A percentile compares a stretch with the other conserved stretches of the same genome.
Conservation (phyloP, 2,797 vertebrate genomes). For the Catamblyrhynchus diadema region DNA sequence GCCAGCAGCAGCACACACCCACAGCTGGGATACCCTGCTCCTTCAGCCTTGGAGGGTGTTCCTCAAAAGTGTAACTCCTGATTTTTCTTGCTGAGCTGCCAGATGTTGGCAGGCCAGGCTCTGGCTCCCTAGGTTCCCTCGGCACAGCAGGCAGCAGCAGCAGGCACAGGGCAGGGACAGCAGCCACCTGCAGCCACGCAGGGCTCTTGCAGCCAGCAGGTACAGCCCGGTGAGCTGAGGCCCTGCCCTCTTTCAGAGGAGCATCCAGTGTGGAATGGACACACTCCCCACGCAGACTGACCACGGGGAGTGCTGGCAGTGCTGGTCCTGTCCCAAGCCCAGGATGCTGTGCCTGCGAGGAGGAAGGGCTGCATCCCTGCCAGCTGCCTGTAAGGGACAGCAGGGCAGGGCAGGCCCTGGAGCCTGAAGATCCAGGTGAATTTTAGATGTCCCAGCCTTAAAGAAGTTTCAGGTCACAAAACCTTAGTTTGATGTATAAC, state of each 20-base stretch:
- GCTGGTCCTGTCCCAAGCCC: accelerated
- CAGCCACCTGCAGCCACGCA: too few relatives aligned
- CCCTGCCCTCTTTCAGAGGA: not conserved
- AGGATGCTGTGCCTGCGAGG: accelerated
- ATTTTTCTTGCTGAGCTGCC: not conserved
- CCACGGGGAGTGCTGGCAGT: not conserved
- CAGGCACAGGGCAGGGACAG: accelerated
- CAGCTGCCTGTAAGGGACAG: not conserved
- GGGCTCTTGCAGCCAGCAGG: not conserved
- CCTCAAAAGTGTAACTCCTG: not conserved
- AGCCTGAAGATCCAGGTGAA: not conserved
- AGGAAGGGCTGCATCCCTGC: not conserved
- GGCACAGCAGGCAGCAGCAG: accelerated
- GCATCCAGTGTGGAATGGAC: accelerated
- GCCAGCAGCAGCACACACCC: not conserved
- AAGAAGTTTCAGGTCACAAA: not conserved
- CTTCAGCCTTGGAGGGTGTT: not conserved
- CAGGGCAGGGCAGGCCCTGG: too few relatives aligned
- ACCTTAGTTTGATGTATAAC: not conserved
- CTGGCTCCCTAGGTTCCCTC: not conserved
- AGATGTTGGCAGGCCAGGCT: not conserved
- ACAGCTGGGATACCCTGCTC: not conserved
- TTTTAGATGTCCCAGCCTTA: not conserved
- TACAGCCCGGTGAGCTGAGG: accelerated
- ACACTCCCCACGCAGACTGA: not conserved